These are phyloP conservation scores for Hyaena hyaena DNA, from an alignment of 2,113 vertebrate genomes.

Conservation along the genomic window DNA sequence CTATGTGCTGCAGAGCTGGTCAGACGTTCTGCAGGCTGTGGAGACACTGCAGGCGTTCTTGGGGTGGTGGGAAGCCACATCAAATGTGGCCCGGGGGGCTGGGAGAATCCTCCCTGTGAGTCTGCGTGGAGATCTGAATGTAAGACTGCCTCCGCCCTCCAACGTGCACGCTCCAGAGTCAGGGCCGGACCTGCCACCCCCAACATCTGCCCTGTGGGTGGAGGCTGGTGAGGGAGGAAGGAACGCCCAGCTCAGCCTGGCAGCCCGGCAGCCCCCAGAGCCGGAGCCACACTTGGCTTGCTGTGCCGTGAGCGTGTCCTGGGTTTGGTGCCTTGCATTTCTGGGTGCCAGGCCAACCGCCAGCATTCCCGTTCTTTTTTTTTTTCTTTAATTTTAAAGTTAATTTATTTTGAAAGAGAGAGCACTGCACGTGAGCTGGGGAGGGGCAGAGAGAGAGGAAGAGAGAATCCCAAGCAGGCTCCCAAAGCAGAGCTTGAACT, in stretches of 20 bases:
- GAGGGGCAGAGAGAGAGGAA: too few species aligned
- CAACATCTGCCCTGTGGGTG: background rate
- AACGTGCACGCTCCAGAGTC: background rate
- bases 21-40: background rate
- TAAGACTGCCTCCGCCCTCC: background rate
- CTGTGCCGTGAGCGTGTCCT: background rate
- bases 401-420: too few species aligned
- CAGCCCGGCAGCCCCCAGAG: background rate
- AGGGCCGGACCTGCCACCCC: too few species aligned
- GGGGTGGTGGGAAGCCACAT: background rate
- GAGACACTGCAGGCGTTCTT: background rate
- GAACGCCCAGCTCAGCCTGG: too few species aligned
- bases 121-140: background rate
- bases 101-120: background rate
- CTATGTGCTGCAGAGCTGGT: background rate
- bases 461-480: too few species aligned
- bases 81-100: accelerated
- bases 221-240: background rate
- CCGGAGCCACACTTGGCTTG: background rate
- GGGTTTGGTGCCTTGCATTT: background rate
- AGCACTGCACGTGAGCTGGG: too few species aligned
- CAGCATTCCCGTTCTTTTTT: background rate
- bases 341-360: background rate
- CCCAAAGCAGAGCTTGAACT: too few species aligned
- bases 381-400: too few species aligned